Evolutionary conservation across 2,113 vertebrate genomes (phyloP), one percentile per base, ranked within the genome.

Genomic region (Prunella himalayana): DNA sequence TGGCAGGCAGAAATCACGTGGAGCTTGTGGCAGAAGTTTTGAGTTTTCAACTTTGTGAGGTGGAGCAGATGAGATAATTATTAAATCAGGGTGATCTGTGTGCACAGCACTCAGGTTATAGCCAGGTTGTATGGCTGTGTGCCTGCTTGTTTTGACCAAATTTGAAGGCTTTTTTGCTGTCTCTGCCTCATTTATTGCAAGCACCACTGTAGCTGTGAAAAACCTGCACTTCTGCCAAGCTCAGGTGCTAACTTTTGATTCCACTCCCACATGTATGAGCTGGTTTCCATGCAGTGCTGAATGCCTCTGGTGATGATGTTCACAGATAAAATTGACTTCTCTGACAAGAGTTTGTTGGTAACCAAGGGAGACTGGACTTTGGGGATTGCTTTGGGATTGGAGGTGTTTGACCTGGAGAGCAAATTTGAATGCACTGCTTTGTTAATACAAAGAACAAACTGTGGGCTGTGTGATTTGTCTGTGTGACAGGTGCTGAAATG

Each of bases 81-180:
- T 27, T 39, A 14, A 41, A 77, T 15, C 8, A 25, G 59, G 63
- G 22, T 47, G 33, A 12, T 44, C 28, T 47, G n/a, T 47, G 28
- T 45, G 68, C 60, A 49, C 6, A 73, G 79, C 23, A 8, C 42
- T 71, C 57, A 41, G 60, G 35, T 39, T 80, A 10, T 1, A 41
- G 24, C 13, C 41, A 42, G 25, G 33, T 1, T 35, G 7, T 41
- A 3, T 59, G 13, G 3, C 23, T 37, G 24, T 1, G 0, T 75
- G 41, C 57, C 25, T 14, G 8, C 45, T 78, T 56, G 21, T 50
- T 92, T 78, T 39, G 4, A 19, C 44, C 15, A 14, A 37, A 65
- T 69, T 57, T 65, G 60, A 72, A 90, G 45, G 37, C 16, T 19
- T 87, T 63, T 89, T 12, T 57, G 66, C 30, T 33, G 35, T 18